A percentile compares a stretch with the other conserved stretches of the same genome.
These are phyloP conservation scores for Bolinopsis microptera DNA, from an alignment of 37 sponge, comb jelly and placozoan species.

Conservation along the genomic window DNA sequence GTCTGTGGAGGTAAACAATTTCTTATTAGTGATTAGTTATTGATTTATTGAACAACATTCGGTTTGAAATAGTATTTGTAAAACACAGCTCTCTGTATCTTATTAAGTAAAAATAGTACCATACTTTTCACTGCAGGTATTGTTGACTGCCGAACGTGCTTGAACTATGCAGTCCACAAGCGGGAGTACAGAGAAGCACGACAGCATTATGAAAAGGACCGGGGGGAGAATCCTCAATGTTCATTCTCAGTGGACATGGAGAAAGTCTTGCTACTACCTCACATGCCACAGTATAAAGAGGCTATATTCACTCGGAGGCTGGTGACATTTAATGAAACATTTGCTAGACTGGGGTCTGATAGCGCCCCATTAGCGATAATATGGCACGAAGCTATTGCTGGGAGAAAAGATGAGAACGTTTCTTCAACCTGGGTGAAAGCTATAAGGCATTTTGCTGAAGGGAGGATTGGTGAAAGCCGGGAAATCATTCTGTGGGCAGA, in stretches of 20 bases:
- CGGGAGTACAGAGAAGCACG: neutral
- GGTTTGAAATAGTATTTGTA: no score
- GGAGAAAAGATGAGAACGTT: constrained; percentile 17
- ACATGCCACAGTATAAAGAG: constrained; percentile 35
- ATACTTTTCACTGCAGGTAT: constrained; percentile 5
- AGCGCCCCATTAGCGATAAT: neutral
- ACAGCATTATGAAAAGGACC: neutral
- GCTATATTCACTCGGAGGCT: neutral
- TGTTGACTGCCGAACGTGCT: neutral
- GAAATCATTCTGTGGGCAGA: constrained; percentile 8
- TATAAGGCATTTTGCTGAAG: neutral
- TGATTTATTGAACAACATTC: no score
- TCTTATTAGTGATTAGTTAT: no score
- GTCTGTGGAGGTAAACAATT: neutral
- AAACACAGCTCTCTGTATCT: neutral
- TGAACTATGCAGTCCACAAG: neutral
- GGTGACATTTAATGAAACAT: neutral
- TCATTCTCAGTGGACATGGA: constrained; percentile 7
- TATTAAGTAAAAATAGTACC: neutral
- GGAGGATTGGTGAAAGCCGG: no score
- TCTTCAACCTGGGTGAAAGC: neutral
- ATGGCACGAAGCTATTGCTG: neutral
- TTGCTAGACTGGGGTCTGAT: neutral
- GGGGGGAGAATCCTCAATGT: neutral
- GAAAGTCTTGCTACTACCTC: neutral